Base-by-base conservation (phyloP, 1,140 invertebrate genomes). In the Anastrepha ludens region DNA sequence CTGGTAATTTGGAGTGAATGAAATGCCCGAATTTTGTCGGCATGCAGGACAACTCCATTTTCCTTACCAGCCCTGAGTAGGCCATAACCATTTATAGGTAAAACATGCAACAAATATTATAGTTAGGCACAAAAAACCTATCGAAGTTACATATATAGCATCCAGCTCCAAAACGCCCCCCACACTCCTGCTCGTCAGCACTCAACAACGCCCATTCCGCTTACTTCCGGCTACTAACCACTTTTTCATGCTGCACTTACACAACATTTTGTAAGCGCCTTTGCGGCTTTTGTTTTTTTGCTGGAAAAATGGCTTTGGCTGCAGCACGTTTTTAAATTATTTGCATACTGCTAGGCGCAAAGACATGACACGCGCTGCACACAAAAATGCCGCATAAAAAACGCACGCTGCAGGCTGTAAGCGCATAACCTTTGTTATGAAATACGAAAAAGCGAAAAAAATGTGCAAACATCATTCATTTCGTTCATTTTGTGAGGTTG, bases 311-410 rank as follows among this genome's bases (percentile, higher is more conserved):
- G 47, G n/a, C 17, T 29, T 55, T 55, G 20, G 74, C 44, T 20
- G 17, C 47, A 6, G 17, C 47, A 81, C 74, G 74, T 81, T 81
- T 81, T 81, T 81, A 81, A 81, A 81, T 81, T 81, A 41, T 81
- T 81, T 81, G 74, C 74, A 81, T 81, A 81, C 74, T 13, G 20
- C 74, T 17, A 81, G 74, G 74, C 74, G 74, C 47, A 81, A 81
- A 55, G 74, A 13, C 47, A 41, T 81, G 74, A 55, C 74, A 55
- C 4, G 74, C 50, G 44, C 41, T 17, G 47, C 74, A 81, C 74
- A 81, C 74, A 50, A 50, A 81, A 81, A 81, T 50, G n/a, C 13
- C 74, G 41, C 70, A 78, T 13, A 9, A 41, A 39, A 67, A 67
- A 67, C 11, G 64, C 70, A 11, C 70, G 47, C 70, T 55, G 8